Percentiles rank a stretch among this genome's conserved stretches.
Evolutionary conservation across 2,888 invertebrate species (phyloP).

Genomic region (Pyrochroa serraticornis): DNA sequence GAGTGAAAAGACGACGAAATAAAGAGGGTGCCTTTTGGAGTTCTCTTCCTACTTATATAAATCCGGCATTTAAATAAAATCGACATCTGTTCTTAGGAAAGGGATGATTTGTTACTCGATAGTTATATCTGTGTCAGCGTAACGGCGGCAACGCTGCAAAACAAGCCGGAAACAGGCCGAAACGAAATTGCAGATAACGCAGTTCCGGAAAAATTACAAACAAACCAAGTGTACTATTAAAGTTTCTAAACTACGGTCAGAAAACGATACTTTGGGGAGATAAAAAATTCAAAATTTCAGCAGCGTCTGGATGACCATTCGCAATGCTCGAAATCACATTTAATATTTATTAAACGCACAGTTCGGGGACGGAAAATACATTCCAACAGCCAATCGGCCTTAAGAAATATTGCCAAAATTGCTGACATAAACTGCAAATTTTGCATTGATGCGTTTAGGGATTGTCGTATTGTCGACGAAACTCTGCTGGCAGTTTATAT

Average conservation of each 20-base stretch:
- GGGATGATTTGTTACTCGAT: constrained; percentile 25
- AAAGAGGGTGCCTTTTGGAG: not conserved
- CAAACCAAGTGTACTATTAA: constrained; percentile 23
- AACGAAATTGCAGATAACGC: constrained; percentile 28
- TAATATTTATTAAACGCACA: not conserved
- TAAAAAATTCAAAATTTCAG: constrained; percentile 19
- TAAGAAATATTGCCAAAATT: too few relatives aligned
- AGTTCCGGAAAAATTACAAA: constrained; percentile 24
- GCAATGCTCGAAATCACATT: not conserved
- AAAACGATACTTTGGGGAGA: constrained; percentile 8
- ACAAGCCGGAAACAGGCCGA: constrained; percentile 19
- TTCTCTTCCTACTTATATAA: too few relatives aligned
- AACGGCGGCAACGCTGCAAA: constrained; percentile 18
- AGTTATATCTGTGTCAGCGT: constrained; percentile 25
- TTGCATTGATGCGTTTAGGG: too few relatives aligned
- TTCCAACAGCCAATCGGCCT: too few relatives aligned
- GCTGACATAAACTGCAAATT: too few relatives aligned
- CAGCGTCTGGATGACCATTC: not conserved
- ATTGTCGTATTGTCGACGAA: too few relatives aligned
- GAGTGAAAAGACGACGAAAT: too few relatives aligned
- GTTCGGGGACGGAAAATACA: too few relatives aligned
- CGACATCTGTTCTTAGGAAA: constrained; percentile 9
- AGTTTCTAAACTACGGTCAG: constrained; percentile 15
- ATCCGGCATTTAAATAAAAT: constrained; percentile 20
- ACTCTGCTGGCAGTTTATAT: too few relatives aligned